Evolutionary conservation across 2,888 invertebrate genomes (phyloP), one percentile per base, ranked within the genome.

Genomic region (Cynaeus angustus): DNA sequence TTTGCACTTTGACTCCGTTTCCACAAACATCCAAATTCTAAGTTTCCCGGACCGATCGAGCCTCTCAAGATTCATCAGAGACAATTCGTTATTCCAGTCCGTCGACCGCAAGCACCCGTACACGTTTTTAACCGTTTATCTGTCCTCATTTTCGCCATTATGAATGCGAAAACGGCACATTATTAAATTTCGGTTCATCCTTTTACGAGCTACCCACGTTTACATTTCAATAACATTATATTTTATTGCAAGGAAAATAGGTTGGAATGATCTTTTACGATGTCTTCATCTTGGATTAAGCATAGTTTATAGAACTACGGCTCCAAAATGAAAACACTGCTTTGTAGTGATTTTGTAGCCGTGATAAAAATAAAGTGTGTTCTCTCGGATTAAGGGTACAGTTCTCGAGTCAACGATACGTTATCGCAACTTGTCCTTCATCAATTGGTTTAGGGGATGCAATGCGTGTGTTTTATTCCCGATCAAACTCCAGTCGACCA

Each of bases 1-100:
- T 72, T 72, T 66, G 71, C 53, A 41, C 41, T 12, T n/a, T 41
- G 41, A 33, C 33, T 21, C n/a, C 21, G 21, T 21, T 21, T 21
- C 21, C n/a, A n/a, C n/a, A n/a, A n/a, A n/a, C n/a, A n/a, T n/a
- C n/a, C 2, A 21, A 21, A 21, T 21, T 21, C 4, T 4, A 21
- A 21, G 2, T 21, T 21, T 4, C 21, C 21, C n/a, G n/a, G 21
- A 21, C 21, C 21, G 4, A 21, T 21, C 21, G 21, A 21, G 2
- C 2, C 21, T 21, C 2, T 21, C 4, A 21, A 21, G 21, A 21
- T 21, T 21, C 21, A 21, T 21, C 21, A 21, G 21, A 1, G 21
- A 21, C 1, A 21, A 4, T 21, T 21, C 21, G 21, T 21, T 21
- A 5, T 37, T 37, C 37, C 37, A n/a, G 37, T n/a, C 9, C 37